Percentiles rank a stretch among this genome's conserved stretches.
phyloP scores from a whole-genome alignment of 2,888 invertebrate genomes.

The Taenaris catops region DNA sequence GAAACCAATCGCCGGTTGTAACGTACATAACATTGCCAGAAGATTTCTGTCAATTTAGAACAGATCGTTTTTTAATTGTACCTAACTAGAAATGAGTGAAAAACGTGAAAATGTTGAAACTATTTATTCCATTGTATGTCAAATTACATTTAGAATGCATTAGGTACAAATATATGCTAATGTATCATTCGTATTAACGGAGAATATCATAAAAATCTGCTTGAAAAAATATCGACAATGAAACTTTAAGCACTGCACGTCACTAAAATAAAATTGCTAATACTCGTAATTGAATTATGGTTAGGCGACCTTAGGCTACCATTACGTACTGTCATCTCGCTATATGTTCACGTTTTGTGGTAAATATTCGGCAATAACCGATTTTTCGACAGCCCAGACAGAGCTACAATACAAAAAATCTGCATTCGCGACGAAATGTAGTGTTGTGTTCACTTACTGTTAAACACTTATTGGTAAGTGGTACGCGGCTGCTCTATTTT shows the following conservation, averaged over 20 bases:
- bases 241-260: conserved; percentile 23
- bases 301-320: conserved; percentile 58
- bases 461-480: conserved; percentile 28
- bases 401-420: conserved; percentile 4
- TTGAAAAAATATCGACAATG: conserved; percentile 21
- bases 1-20: too few relatives aligned
- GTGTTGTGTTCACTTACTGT: conserved; percentile 28
- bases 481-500: too few relatives aligned
- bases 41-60: too few relatives aligned
- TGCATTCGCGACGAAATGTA: conserved; percentile 40
- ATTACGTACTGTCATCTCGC: conserved; percentile 48
- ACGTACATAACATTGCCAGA: too few relatives aligned
- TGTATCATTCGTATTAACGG: too few relatives aligned
- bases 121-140: too few relatives aligned
- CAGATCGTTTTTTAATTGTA: too few relatives aligned
- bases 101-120: too few relatives aligned
- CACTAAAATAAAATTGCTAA: conserved; percentile 70
- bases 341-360: conserved; percentile 27
- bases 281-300: conserved; percentile 75
- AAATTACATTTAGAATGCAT: too few relatives aligned
- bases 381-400: conserved; percentile 12
- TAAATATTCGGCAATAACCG: conserved; percentile 17
- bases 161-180: too few relatives aligned
- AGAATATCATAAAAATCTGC: too few relatives aligned
- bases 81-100: too few relatives aligned